Percentiles rank a stretch among this genome's conserved stretches.
Evolutionary conservation across 2,888 invertebrate species (phyloP).

Genomic region (Hermaeophaga mercurialis): DNA sequence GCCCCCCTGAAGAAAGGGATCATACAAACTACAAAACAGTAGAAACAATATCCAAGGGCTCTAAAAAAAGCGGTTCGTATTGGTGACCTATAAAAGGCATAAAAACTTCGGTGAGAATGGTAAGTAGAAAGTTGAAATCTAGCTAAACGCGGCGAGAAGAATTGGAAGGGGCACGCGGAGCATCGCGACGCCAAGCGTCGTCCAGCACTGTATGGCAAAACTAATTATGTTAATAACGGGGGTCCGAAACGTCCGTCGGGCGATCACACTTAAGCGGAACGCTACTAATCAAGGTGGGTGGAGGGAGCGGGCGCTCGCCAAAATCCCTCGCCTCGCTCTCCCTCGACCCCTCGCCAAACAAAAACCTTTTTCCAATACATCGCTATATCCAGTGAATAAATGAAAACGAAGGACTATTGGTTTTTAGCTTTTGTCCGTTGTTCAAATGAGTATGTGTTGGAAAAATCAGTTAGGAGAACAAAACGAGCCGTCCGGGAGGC

Average conservation of each 20-base stretch:
- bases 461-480: slow-evolving; percentile 59
- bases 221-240: slow-evolving; percentile 55
- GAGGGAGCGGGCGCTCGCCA: not conserved
- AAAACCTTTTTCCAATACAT: slow-evolving; percentile 59
- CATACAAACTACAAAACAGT: no score
- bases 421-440: slow-evolving; percentile 60
- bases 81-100: not conserved
- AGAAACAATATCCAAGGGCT: no score
- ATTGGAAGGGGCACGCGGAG: slow-evolving; percentile 21
- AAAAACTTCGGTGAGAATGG: not conserved
- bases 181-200: slow-evolving; percentile 36
- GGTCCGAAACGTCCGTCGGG: slow-evolving; percentile 38
- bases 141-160: not conserved
- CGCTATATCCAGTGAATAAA: slow-evolving; percentile 58
- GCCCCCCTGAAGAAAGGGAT: no score
- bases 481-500: slow-evolving; percentile 46
- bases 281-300: slow-evolving; percentile 47
- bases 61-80: no score
- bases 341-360: slow-evolving; percentile 51
- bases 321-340: slow-evolving; percentile 38
- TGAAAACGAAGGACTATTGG: slow-evolving; percentile 61
- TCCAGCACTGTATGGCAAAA: slow-evolving; percentile 45
- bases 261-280: slow-evolving; percentile 43
- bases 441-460: slow-evolving; percentile 55
- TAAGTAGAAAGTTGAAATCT: not conserved